phyloP scores from a whole-genome alignment of 2,797 vertebrate genomes.

The Kryptolebias ocellatus region DNA sequence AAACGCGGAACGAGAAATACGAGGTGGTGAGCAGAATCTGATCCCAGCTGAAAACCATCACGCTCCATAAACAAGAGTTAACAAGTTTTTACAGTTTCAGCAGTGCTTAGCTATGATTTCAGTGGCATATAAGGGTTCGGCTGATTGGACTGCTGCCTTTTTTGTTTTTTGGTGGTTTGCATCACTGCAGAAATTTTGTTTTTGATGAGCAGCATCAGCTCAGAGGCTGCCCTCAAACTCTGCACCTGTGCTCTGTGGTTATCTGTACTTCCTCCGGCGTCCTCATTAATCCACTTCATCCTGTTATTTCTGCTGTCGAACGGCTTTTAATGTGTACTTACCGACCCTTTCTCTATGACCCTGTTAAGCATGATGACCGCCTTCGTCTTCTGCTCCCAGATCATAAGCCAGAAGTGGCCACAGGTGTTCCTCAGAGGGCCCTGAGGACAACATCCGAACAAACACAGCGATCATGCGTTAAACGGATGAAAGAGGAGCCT shows the following conservation, averaged over 20 bases:
- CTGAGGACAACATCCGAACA: slow-evolving; percentile 73
- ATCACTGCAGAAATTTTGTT: too few species aligned
- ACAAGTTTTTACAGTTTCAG: too few species aligned
- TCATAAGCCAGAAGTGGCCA: slow-evolving; percentile 99
- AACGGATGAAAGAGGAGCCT: not conserved
- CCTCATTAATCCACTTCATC: not conserved
- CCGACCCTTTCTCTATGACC: slow-evolving; percentile 97
- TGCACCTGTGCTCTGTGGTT: not conserved
- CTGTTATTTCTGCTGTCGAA: not conserved
- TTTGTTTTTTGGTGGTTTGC: too few species aligned
- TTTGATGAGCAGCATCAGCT: not conserved
- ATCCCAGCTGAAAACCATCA: not conserved
- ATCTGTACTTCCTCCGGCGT: not conserved
- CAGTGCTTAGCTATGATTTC: too few species aligned
- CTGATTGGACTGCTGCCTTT: too few species aligned
- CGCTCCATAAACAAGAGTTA: not conserved
- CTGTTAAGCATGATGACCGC: slow-evolving; percentile 98
- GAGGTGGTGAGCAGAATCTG: not conserved
- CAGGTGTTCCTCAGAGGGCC: slow-evolving; percentile 96
- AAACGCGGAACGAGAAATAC: not conserved
- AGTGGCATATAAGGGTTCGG: too few species aligned
- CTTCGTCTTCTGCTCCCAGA: slow-evolving; percentile 97
- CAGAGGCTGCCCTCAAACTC: not conserved
- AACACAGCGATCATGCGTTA: slow-evolving; percentile 20
- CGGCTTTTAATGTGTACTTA: slow-evolving; percentile 73